These are phyloP conservation scores for Leucophenga varia DNA, from an alignment of 1,140 invertebrate genomes.

Conservation along the genomic window DNA sequence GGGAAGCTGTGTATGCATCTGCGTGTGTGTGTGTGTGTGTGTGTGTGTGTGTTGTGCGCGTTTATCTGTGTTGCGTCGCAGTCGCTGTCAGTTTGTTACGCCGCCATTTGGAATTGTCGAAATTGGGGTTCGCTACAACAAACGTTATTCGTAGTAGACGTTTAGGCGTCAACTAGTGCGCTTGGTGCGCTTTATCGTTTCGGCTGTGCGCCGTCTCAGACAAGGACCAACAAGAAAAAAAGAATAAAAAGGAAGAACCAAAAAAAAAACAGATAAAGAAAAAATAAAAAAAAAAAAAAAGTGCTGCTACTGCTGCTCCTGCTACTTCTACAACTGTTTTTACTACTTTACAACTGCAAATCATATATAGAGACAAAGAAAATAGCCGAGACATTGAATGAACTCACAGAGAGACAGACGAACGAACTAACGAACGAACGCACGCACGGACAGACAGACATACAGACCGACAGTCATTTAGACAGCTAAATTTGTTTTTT, in stretches of 20 bases:
- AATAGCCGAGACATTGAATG: not conserved
- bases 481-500: too few species aligned
- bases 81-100: slow-evolving; percentile 24
- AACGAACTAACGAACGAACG: not conserved
- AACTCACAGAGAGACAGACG: slow-evolving; percentile 4
- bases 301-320: slow-evolving; percentile 8
- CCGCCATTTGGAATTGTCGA: slow-evolving; percentile 56
- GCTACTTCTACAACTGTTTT: slow-evolving; percentile 1
- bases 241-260: not conserved
- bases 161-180: slow-evolving; percentile 59
- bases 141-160: slow-evolving; percentile 58
- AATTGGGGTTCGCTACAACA: slow-evolving; percentile 57
- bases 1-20: slow-evolving; percentile 17
- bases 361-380: not conserved
- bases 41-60: slow-evolving; percentile 3
- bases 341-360: not conserved
- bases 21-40: slow-evolving; percentile 4
- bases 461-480: too few species aligned
- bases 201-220: slow-evolving; percentile 23
- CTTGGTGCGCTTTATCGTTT: slow-evolving; percentile 56
- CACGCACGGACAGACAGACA: too few species aligned
- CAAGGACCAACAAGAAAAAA: not conserved
- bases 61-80: not conserved
- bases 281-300: slow-evolving; percentile 5
- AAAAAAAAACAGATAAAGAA: not conserved